Conservation (phyloP, 2,113 vertebrate species). For the Polypterus senegalus region DNA sequence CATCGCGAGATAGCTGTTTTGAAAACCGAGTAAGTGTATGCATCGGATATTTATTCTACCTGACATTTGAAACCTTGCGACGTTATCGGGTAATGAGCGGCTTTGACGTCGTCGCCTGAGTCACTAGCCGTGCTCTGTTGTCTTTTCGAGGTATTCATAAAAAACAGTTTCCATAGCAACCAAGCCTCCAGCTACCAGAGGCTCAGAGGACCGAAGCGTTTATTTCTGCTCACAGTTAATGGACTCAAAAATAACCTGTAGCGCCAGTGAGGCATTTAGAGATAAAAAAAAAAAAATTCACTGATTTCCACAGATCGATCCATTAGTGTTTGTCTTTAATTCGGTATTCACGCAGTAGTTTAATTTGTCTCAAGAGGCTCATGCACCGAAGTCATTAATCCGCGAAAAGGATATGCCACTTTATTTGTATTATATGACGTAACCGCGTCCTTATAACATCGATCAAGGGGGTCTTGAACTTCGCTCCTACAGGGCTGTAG, state of each 20-base stretch:
- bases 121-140: background rate
- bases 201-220: no score
- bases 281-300: background rate
- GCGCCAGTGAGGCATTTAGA: background rate
- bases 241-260: background rate
- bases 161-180: background rate
- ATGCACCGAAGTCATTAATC: no score
- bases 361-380: no score
- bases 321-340: no score
- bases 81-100: background rate
- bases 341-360: no score
- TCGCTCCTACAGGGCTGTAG: no score
- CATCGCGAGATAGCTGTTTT: no score
- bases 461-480: no score
- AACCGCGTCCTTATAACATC: no score
- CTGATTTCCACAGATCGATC: background rate
- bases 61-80: background rate
- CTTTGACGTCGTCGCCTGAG: background rate
- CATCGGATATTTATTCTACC: constrained; percentile 1
- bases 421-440: no score
- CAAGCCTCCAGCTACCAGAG: background rate
- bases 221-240: background rate
- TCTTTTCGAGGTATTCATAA: constrained; percentile 3
- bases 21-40: no score
- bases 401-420: no score